Conservation (phyloP, 2,797 vertebrate species). For the Lepilemur ruficaudatus region DNA sequence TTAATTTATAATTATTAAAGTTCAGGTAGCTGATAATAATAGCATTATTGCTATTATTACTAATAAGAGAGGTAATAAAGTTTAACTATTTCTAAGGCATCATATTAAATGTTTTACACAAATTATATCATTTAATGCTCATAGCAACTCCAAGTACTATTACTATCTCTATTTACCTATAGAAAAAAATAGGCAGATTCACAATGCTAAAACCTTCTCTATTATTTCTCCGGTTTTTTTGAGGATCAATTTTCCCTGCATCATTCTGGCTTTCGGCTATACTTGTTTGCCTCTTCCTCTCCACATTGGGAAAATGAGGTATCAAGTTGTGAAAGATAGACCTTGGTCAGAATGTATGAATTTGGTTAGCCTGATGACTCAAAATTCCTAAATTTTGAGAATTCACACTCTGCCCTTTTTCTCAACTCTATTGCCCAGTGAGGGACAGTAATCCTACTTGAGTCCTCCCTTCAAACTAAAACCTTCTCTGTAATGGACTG, state of each 20-base stretch:
- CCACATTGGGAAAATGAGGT: background rate
- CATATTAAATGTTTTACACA: background rate
- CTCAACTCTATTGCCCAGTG: background rate
- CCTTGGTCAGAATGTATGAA: background rate
- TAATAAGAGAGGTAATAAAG: background rate
- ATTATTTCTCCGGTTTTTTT: background rate
- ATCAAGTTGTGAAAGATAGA: background rate
- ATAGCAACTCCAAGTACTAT: background rate
- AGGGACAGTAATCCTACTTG: background rate
- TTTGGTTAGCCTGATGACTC: background rate
- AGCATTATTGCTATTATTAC: background rate
- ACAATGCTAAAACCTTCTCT: background rate
- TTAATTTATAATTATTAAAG: background rate
- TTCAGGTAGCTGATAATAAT: background rate
- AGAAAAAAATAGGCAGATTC: background rate
- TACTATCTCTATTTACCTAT: background rate
- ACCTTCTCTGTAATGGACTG: background rate
- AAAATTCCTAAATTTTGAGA: background rate
- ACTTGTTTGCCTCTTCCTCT: background rate
- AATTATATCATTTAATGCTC: background rate
- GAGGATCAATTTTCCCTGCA: background rate
- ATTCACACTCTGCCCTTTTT: background rate
- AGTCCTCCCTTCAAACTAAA: background rate
- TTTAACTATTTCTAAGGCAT: background rate
- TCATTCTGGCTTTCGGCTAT: background rate